These are phyloP conservation scores for Baccha elongata DNA, from an alignment of 2,888 invertebrate species.

Conservation along the genomic window DNA sequence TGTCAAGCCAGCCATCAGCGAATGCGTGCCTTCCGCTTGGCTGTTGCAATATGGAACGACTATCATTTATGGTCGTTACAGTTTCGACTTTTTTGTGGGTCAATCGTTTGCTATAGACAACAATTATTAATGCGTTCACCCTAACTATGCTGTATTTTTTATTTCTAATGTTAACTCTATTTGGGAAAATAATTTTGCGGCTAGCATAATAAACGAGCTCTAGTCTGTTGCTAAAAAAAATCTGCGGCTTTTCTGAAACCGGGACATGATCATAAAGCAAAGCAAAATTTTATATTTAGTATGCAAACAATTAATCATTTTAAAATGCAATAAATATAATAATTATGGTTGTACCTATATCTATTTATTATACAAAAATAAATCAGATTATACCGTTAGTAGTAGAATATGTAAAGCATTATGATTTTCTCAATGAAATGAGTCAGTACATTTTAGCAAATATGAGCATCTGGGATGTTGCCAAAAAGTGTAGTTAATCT, in stretches of 20 bases:
- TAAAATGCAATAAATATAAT: too few relatives aligned
- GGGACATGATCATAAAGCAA: not conserved
- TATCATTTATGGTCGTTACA: constrained; percentile 62
- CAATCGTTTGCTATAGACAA: constrained; percentile 55
- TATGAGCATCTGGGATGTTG: not conserved
- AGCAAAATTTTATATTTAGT: too few relatives aligned
- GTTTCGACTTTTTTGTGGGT: constrained; percentile 56
- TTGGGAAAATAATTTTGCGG: constrained; percentile 45
- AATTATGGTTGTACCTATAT: too few relatives aligned
- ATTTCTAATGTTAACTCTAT: constrained; percentile 45
- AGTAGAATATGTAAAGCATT: too few relatives aligned
- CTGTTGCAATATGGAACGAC: constrained; percentile 34
- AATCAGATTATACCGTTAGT: too few relatives aligned
- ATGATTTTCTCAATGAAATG: too few relatives aligned
- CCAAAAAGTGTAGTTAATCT: too few relatives aligned
- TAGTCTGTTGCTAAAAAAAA: constrained; percentile 15
- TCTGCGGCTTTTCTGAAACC: constrained; percentile 47
- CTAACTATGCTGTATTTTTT: constrained; percentile 10
- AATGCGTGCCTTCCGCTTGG: constrained; percentile 44
- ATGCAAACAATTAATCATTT: too few relatives aligned
- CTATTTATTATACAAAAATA: too few relatives aligned
- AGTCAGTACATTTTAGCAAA: too few relatives aligned
- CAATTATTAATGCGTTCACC: constrained; percentile 44
- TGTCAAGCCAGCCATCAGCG: constrained; percentile 28
- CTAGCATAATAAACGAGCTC: constrained; percentile 58